phyloP scores from a whole-genome alignment of 2,888 invertebrate genomes.

The Drosophila longiperda region DNA sequence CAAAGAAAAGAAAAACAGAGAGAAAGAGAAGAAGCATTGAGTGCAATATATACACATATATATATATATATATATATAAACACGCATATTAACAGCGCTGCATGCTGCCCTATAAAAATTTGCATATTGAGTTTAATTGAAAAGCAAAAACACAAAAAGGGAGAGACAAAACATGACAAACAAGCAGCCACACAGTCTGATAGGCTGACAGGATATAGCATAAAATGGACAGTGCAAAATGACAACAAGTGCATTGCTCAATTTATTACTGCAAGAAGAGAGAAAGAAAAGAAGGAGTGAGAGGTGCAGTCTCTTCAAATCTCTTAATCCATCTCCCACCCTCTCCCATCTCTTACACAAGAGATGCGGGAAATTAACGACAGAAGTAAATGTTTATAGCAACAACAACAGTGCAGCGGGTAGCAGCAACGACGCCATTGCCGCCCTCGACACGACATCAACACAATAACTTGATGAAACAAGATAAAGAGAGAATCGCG shows the following conservation, averaged over 20 bases:
- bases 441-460: background rate
- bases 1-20: slow-evolving; percentile 1
- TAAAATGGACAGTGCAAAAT: slow-evolving; percentile 8
- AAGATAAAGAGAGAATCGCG: slow-evolving; percentile 3
- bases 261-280: background rate
- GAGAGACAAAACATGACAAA: background rate
- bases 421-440: background rate
- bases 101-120: slow-evolving; percentile 67
- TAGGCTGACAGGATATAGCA: slow-evolving; percentile 4
- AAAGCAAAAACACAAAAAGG: slow-evolving; percentile 20
- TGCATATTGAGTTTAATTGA: slow-evolving; percentile 43
- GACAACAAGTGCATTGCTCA: slow-evolving; percentile 30
- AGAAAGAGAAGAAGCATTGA: background rate
- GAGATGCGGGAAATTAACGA: background rate
- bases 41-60: background rate
- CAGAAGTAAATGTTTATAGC: background rate
- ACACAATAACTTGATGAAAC: slow-evolving; percentile 10
- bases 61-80: background rate
- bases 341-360: background rate
- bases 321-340: background rate
- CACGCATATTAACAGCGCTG: background rate
- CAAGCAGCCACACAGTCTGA: background rate
- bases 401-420: background rate
- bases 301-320: background rate
- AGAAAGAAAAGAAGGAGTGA: background rate